Conservation (phyloP, 2,113 vertebrate species). For the Pollachius pollachius region DNA sequence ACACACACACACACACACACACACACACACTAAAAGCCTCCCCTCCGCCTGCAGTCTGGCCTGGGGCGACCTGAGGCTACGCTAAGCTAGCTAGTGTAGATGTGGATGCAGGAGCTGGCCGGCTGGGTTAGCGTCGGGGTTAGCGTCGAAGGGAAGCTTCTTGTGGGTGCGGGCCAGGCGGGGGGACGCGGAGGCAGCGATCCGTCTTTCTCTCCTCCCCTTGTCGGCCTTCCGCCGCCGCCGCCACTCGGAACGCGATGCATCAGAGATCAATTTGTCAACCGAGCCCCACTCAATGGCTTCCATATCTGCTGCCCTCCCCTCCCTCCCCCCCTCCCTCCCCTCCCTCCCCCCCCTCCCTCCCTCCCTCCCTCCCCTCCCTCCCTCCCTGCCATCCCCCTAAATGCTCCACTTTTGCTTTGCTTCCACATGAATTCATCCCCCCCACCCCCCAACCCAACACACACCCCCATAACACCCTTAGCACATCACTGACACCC, state of each 20-base stretch:
- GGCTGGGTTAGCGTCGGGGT: too few species aligned
- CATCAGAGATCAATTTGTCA: slow-evolving; percentile 70
- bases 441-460: neutral
- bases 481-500: neutral
- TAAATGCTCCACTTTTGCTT: too few species aligned
- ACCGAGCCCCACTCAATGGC: slow-evolving; percentile 38
- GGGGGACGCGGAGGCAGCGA: slow-evolving; percentile 44
- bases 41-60: too few species aligned
- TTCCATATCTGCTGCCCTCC: slow-evolving; percentile 1
- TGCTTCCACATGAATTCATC: slow-evolving; percentile 18
- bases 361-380: neutral
- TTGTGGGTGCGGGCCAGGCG: neutral
- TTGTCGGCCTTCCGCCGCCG: slow-evolving; percentile 55
- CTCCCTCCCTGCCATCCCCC: neutral
- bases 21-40: too few species aligned
- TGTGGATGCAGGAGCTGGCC: too few species aligned
- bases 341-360: neutral
- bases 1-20: too few species aligned
- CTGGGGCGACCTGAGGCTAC: too few species aligned
- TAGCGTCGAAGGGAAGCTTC: too few species aligned
- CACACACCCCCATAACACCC: slow-evolving; percentile 28
- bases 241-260: slow-evolving; percentile 59
- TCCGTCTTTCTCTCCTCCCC: slow-evolving; percentile 54
- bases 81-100: too few species aligned
- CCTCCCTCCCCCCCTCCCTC: neutral